A percentile compares a stretch with the other conserved stretches of the same genome.
phyloP scores from a whole-genome alignment of 2,888 invertebrate species.

The Odontothrips loti region DNA sequence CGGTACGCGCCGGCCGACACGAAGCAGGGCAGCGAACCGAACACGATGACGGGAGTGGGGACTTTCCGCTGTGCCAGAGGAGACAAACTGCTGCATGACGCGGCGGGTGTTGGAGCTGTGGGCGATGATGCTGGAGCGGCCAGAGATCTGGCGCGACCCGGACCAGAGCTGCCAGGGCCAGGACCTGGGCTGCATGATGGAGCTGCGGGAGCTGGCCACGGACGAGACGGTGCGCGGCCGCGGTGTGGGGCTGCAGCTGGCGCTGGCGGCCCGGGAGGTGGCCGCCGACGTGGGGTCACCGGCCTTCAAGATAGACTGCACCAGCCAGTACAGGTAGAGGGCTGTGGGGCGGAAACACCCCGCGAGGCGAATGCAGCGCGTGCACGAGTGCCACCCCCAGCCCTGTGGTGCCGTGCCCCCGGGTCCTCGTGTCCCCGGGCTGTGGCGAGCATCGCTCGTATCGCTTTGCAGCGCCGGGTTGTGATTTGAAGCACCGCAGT shows the following conservation, averaged over 20 bases:
- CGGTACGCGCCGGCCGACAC: neutral
- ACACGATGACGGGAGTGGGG: too few relatives aligned
- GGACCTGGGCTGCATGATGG: neutral
- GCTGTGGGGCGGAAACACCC: neutral
- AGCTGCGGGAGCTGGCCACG: slow-evolving; percentile 18
- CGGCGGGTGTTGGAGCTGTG: neutral
- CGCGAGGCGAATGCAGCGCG: too few relatives aligned
- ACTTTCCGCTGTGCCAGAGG: neutral
- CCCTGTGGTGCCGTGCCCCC: too few relatives aligned
- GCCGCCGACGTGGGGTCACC: neutral
- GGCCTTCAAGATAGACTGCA: slow-evolving; percentile 16
- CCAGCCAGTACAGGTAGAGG: slow-evolving; percentile 8
- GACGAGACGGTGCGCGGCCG: neutral
- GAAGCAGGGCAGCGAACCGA: too few relatives aligned
- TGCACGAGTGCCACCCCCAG: too few relatives aligned
- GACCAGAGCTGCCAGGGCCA: neutral
- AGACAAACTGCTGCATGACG: neutral
- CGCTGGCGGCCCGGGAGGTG: neutral
- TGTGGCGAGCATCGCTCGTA: too few relatives aligned
- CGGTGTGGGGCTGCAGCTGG: slow-evolving; percentile 9
- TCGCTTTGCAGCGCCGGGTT: too few relatives aligned
- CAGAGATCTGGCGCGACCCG: neutral
- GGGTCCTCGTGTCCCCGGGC: too few relatives aligned
- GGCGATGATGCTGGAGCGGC: slow-evolving; percentile 1
- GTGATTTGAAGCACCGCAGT: too few relatives aligned